Conservation (phyloP, 1,140 invertebrate species). For the Sycophila sp. region DNA sequence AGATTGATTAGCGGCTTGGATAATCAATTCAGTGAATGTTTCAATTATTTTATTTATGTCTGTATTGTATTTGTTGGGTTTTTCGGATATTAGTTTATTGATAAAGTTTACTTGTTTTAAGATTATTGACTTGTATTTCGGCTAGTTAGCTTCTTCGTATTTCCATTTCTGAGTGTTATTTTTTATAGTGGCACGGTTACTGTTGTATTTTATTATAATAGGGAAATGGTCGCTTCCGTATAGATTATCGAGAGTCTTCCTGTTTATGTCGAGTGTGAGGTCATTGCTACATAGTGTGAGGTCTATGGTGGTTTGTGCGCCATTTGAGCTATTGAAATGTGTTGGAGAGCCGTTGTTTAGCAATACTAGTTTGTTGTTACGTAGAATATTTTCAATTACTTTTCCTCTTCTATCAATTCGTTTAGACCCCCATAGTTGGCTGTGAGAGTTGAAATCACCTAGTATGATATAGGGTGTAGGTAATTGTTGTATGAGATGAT, state of each 20-base stretch:
- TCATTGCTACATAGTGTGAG: constrained; percentile 40
- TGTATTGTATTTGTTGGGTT: constrained; percentile 34
- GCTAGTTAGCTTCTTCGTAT: constrained; percentile 35
- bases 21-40: too few species aligned
- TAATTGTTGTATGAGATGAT: constrained; percentile 47
- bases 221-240: constrained; percentile 54
- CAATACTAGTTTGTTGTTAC: constrained; percentile 29
- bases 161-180: constrained; percentile 47
- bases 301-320: constrained; percentile 46
- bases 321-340: constrained; percentile 45
- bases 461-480: constrained; percentile 50
- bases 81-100: neutral
- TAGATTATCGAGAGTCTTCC: constrained; percentile 45
- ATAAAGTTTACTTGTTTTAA: too few species aligned
- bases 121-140: constrained; percentile 34
- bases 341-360: constrained; percentile 47
- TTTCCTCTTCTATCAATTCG: constrained; percentile 38
- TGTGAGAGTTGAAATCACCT: constrained; percentile 55
- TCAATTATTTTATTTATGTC: too few species aligned
- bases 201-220: constrained; percentile 24
- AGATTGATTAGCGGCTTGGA: constrained; percentile 36
- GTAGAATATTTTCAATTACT: constrained; percentile 26
- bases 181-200: constrained; percentile 30
- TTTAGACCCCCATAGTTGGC: constrained; percentile 50
- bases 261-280: constrained; percentile 44